Evolutionary conservation across 2,888 invertebrate genomes (phyloP).

Genomic region (Ctenicera cuprea): DNA sequence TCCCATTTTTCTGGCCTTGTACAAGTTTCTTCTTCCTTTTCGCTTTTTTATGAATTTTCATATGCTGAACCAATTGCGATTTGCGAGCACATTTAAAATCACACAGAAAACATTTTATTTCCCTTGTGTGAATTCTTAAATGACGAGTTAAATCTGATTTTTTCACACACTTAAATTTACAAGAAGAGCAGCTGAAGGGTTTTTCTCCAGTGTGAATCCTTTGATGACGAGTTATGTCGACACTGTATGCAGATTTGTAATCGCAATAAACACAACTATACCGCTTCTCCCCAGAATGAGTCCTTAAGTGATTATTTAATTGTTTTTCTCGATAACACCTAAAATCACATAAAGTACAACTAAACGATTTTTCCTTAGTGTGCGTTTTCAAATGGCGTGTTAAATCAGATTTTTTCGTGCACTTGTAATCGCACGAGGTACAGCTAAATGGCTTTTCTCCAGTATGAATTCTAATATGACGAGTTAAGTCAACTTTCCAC

Average conservation of each 20-base stretch:
- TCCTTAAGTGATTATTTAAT: constrained; percentile 10
- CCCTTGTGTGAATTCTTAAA: no score
- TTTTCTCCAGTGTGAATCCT: no score
- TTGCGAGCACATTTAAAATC: no score
- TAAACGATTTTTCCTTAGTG: not conserved
- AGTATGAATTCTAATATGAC: constrained; percentile 5
- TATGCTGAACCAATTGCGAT: no score
- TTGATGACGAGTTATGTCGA: constrained; percentile 3
- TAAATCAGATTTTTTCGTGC: not conserved
- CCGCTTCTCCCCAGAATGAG: not conserved
- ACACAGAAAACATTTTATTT: no score
- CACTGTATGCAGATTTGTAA: not conserved
- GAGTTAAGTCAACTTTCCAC: not conserved
- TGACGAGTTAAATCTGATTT: no score
- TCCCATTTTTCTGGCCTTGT: no score
- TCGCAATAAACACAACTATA: not conserved
- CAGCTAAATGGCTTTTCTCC: constrained; percentile 1
- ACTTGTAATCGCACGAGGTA: not conserved
- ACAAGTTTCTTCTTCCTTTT: no score
- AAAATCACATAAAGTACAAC: not conserved
- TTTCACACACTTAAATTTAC: no score
- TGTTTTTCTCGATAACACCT: constrained; percentile 4
- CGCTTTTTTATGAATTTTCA: no score
- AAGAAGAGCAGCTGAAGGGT: no score
- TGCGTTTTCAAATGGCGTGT: not conserved